Evolutionary conservation across 2,113 vertebrate species (phyloP).

Genomic region (Corynorhinus townsendii): DNA sequence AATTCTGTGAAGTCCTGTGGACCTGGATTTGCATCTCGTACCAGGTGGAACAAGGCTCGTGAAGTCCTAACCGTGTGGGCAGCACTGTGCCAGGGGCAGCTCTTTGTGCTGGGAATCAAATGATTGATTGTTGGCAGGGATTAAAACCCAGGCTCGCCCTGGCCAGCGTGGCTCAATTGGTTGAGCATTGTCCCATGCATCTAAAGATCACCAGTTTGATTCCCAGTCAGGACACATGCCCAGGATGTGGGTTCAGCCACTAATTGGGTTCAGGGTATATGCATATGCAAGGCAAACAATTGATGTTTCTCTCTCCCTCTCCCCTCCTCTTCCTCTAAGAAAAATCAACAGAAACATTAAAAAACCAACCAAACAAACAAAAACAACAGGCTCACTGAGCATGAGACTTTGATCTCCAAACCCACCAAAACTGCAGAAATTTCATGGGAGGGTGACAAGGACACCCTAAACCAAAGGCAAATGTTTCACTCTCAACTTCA

Average conservation of each 20-base stretch:
- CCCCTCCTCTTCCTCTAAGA: no score
- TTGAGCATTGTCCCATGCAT: no score
- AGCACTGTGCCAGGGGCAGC: accelerated
- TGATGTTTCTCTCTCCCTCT: no score
- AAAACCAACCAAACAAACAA: no score
- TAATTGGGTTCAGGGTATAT: no score
- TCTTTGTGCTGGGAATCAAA: not conserved
- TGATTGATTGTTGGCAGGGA: not conserved
- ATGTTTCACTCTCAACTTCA: conserved; percentile 34
- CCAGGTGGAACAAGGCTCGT: not conserved
- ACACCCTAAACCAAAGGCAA: conserved; percentile 44
- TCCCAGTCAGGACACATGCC: no score
- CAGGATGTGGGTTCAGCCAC: no score
- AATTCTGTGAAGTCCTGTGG: not conserved
- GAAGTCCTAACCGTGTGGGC: not conserved
- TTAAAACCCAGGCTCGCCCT: not conserved
- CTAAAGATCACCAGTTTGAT: no score
- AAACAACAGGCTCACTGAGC: no score
- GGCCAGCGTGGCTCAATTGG: no score
- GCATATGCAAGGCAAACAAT: no score
- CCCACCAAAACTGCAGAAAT: not conserved
- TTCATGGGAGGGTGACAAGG: not conserved
- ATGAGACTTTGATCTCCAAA: conserved; percentile 1
- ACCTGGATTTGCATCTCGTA: not conserved
- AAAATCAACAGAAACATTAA: no score